phyloP scores from a whole-genome alignment of 2,113 vertebrate species.

The Galeopterus variegatus region DNA sequence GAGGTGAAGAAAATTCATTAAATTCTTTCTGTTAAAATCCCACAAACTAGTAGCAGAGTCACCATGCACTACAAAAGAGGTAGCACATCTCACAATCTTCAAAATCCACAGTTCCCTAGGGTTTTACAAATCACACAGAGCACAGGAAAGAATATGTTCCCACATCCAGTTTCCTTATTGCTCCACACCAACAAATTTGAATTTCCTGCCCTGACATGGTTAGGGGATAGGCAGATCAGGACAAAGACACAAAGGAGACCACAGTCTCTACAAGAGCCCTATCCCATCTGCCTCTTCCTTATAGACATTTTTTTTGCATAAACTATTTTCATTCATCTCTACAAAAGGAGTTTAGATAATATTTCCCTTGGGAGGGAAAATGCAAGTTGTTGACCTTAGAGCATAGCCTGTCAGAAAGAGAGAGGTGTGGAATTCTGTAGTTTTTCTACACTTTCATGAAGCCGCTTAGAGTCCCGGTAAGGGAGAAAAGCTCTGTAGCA shows the following conservation, averaged over 20 bases:
- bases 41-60: not conserved
- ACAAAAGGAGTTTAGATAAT: not conserved
- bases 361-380: not conserved
- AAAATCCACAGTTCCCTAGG: not conserved
- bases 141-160: not conserved
- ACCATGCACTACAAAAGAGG: not conserved
- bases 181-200: not conserved
- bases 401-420: not conserved
- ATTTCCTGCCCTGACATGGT: not conserved
- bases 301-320: not conserved
- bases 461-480: not conserved
- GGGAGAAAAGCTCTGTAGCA: not conserved
- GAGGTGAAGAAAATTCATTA: not conserved
- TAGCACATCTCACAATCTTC: not conserved
- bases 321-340: not conserved
- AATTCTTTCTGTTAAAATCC: not conserved
- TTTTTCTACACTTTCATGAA: not conserved
- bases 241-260: not conserved
- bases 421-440: not conserved
- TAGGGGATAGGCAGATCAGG: not conserved
- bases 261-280: not conserved
- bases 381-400: not conserved
- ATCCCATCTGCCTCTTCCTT: not conserved
- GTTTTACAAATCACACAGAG: not conserved
- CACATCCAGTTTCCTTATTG: not conserved